A percentile compares a stretch with the other conserved stretches of the same genome.
These are phyloP conservation scores for Pampusana beccarii DNA, from an alignment of 2,113 vertebrate species.

Conservation along the genomic window DNA sequence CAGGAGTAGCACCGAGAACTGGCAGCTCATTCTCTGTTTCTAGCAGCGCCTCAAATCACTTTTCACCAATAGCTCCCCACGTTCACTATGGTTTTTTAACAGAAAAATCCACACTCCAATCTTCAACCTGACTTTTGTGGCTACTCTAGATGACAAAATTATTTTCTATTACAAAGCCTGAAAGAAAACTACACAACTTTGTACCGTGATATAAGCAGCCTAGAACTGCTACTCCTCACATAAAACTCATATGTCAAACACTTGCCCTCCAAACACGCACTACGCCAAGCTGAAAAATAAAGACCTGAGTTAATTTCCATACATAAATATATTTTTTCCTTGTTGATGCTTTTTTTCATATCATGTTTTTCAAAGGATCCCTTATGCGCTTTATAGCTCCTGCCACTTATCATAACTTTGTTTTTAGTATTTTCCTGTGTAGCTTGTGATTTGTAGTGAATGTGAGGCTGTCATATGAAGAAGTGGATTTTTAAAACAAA, in stretches of 20 bases:
- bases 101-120: not conserved
- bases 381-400: not conserved
- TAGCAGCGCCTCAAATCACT: not conserved
- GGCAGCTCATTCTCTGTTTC: not conserved
- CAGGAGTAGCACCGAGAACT: not conserved
- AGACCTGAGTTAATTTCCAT: not conserved
- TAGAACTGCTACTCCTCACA: not conserved
- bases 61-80: not conserved
- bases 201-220: not conserved
- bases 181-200: not conserved
- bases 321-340: not conserved
- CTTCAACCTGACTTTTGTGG: not conserved
- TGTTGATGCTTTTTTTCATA: not conserved
- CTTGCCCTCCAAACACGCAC: not conserved
- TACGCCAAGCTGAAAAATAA: not conserved
- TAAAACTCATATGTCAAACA: not conserved
- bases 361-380: not conserved
- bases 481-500: not conserved
- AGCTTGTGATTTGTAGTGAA: not conserved
- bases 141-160: not conserved
- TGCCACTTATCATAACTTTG: not conserved
- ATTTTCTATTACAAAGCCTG: not conserved
- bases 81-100: not conserved
- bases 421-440: not conserved
- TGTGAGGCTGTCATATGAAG: not conserved